Conservation (phyloP, 2,113 vertebrate species). For the Hymenochirus boettgeri region DNA sequence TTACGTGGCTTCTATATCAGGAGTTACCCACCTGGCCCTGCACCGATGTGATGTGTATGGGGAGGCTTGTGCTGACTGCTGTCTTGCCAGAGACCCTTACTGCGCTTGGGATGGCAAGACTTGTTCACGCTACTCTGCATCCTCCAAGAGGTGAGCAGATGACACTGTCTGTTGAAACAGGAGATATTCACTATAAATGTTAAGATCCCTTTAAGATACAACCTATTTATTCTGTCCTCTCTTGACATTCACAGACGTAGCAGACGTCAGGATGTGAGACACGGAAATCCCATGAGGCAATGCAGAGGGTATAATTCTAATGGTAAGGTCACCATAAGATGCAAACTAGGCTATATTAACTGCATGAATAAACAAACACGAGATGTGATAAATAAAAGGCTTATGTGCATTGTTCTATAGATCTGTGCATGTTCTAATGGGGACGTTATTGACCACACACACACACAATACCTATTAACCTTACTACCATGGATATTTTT, state of each 20-base stretch:
- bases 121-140: constrained; percentile 91
- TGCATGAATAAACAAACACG: too few relatives aligned
- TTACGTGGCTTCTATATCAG: constrained; percentile 84
- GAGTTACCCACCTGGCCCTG: constrained; percentile 90
- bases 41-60: constrained; percentile 93
- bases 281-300: constrained; percentile 76
- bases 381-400: too few relatives aligned
- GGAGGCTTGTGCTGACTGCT: constrained; percentile 93
- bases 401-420: too few relatives aligned
- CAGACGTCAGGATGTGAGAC: constrained; percentile 75
- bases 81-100: constrained; percentile 91
- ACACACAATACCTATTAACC: too few relatives aligned
- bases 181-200: too few relatives aligned
- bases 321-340: constrained; percentile 47
- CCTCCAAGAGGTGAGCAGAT: constrained; percentile 89
- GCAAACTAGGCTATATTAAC: background rate
- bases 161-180: too few relatives aligned
- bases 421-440: too few relatives aligned
- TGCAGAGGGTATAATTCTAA: constrained; percentile 78
- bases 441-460: too few relatives aligned
- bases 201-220: too few relatives aligned
- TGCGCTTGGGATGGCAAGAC: constrained; percentile 96
- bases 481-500: too few relatives aligned
- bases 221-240: background rate
- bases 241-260: constrained; percentile 56